Evolutionary conservation across 2,113 vertebrate genomes (phyloP).

Genomic region (Acanthisitta chloris): DNA sequence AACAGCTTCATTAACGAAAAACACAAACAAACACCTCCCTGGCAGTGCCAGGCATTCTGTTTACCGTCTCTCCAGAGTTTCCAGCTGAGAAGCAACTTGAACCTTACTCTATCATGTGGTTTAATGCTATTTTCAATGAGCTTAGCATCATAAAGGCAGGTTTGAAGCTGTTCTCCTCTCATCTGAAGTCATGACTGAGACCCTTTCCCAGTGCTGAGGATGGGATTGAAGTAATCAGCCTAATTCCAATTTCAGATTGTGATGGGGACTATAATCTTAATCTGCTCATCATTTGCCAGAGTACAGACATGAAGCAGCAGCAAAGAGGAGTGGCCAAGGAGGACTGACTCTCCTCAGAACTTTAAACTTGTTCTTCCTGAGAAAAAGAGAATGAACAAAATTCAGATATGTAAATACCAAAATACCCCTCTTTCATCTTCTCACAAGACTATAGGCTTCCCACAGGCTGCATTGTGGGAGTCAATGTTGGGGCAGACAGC

Average conservation of each 20-base stretch:
- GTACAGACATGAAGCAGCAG: not conserved
- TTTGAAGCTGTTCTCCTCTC: slow-evolving; percentile 18
- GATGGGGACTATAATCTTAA: not conserved
- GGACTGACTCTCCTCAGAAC: not conserved
- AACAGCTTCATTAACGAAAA: not conserved
- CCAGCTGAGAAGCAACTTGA: slow-evolving; percentile 25
- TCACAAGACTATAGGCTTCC: too few species aligned
- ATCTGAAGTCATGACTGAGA: not conserved
- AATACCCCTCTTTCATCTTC: not conserved
- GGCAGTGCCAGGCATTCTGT: not conserved
- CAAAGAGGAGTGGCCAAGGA: not conserved
- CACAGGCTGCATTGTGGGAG: not conserved
- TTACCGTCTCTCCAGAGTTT: slow-evolving; percentile 21
- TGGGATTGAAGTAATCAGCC: not conserved
- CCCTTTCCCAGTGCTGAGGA: not conserved
- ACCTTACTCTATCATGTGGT: not conserved
- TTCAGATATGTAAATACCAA: not conserved
- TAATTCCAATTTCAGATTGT: not conserved
- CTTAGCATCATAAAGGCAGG: slow-evolving; percentile 3
- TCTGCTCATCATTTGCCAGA: not conserved
- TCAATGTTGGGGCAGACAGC: not conserved
- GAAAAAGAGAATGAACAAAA: not conserved
- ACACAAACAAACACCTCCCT: slow-evolving; percentile 2
- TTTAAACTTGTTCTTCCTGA: not conserved
- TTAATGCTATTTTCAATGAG: slow-evolving; percentile 23